Conservation (phyloP, 2,888 invertebrate species). For the Noctua fimbriata region DNA sequence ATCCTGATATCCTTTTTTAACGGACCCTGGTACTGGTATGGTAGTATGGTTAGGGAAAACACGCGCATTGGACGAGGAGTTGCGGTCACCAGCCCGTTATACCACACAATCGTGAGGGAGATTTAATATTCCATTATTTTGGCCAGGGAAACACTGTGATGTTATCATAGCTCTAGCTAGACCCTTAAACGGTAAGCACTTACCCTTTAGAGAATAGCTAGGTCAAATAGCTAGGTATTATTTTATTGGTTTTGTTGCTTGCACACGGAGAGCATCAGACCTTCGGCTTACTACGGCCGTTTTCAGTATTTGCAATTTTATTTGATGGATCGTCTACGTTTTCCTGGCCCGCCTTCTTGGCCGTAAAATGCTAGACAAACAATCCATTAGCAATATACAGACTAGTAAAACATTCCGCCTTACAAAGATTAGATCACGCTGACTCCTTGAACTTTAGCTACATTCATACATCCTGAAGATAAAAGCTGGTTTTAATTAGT, state of each 20-base stretch:
- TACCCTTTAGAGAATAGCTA: background rate
- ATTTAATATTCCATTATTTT: background rate
- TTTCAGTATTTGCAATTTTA: background rate
- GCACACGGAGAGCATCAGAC: background rate
- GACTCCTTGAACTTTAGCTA: constrained; percentile 63
- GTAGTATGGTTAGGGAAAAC: background rate
- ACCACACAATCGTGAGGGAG: background rate
- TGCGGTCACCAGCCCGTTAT: no score
- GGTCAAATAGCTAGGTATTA: no score
- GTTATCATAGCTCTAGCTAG: background rate
- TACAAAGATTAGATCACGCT: constrained; percentile 55
- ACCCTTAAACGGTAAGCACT: background rate
- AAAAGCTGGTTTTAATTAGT: constrained; percentile 44
- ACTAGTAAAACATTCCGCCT: constrained; percentile 14
- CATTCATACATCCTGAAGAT: constrained; percentile 44
- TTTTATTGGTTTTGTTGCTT: background rate
- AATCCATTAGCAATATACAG: constrained; percentile 11
- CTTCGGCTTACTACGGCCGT: background rate
- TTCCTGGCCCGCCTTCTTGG: constrained; percentile 24
- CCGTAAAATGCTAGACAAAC: constrained; percentile 5
- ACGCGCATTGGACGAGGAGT: no score
- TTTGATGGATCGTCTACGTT: background rate
- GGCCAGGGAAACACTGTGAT: background rate
- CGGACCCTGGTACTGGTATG: background rate
- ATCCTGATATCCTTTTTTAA: background rate